Conservation (phyloP, 2,113 vertebrate species). For the Mormoops blainvillei region DNA sequence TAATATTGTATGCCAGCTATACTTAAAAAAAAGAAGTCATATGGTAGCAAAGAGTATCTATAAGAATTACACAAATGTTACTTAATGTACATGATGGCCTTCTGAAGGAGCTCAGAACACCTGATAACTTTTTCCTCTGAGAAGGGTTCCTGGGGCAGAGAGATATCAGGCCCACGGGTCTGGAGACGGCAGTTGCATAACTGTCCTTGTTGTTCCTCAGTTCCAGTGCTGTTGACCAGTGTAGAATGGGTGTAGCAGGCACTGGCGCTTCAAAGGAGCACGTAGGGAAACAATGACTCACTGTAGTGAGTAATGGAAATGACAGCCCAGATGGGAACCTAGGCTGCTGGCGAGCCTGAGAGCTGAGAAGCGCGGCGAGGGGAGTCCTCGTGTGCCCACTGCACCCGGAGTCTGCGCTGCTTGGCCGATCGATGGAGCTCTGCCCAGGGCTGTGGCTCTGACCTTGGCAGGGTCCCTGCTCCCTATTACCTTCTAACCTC, state of each 20-base stretch:
- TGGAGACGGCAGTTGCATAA: background rate
- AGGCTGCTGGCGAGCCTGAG: background rate
- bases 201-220: background rate
- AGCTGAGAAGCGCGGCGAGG: background rate
- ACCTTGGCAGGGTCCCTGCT: background rate
- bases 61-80: background rate
- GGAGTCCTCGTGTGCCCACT: background rate
- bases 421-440: rapidly evolving
- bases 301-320: background rate
- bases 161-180: background rate
- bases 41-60: background rate
- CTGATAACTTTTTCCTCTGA: background rate
- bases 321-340: background rate
- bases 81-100: background rate
- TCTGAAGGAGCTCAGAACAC: background rate
- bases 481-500: background rate
- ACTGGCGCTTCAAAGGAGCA: background rate
- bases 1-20: background rate
- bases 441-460: background rate
- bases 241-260: background rate
- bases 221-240: background rate
- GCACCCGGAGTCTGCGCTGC: background rate
- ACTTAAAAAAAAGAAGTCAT: background rate
- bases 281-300: background rate
- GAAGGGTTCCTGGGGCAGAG: background rate